Percentiles rank a stretch among this genome's conserved stretches.
Conservation (phyloP, 2,888 invertebrate species). For the Thyatira batis region DNA sequence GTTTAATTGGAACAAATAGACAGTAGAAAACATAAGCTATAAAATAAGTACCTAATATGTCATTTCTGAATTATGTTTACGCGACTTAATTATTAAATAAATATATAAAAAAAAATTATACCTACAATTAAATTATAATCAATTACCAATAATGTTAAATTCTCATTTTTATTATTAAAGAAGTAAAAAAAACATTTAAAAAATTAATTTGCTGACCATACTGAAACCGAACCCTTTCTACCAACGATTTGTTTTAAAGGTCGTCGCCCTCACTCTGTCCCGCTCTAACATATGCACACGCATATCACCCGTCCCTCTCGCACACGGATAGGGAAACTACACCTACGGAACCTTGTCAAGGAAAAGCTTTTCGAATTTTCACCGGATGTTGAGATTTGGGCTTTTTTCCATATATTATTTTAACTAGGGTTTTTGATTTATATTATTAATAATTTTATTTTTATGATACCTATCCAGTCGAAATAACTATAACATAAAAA, state of each 20-base stretch:
- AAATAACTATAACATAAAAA: neutral
- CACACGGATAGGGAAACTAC: slow-evolving; percentile 64
- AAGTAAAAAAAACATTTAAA: slow-evolving; percentile 18
- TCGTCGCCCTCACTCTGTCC: slow-evolving; percentile 71
- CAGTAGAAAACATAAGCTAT: too few relatives aligned
- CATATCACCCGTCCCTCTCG: slow-evolving; percentile 51
- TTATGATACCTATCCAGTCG: neutral
- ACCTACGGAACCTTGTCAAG: slow-evolving; percentile 65
- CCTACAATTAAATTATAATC: too few relatives aligned
- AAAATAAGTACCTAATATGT: too few relatives aligned
- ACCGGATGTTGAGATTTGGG: slow-evolving; percentile 67
- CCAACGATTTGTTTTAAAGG: slow-evolving; percentile 81
- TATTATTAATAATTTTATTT: neutral
- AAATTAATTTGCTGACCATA: slow-evolving; percentile 59
- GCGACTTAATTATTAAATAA: too few relatives aligned
- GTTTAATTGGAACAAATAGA: too few relatives aligned
- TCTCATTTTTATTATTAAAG: neutral
- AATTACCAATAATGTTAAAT: too few relatives aligned
- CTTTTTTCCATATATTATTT: slow-evolving; percentile 25
- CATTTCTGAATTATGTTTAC: too few relatives aligned
- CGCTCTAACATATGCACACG: slow-evolving; percentile 46
- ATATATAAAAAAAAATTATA: too few relatives aligned
- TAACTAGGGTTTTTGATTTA: slow-evolving; percentile 2
- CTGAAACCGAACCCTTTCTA: slow-evolving; percentile 77
- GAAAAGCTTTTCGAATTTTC: slow-evolving; percentile 64